Conservation (phyloP, 2,113 vertebrate species). For the Pachycephala philippinensis region DNA sequence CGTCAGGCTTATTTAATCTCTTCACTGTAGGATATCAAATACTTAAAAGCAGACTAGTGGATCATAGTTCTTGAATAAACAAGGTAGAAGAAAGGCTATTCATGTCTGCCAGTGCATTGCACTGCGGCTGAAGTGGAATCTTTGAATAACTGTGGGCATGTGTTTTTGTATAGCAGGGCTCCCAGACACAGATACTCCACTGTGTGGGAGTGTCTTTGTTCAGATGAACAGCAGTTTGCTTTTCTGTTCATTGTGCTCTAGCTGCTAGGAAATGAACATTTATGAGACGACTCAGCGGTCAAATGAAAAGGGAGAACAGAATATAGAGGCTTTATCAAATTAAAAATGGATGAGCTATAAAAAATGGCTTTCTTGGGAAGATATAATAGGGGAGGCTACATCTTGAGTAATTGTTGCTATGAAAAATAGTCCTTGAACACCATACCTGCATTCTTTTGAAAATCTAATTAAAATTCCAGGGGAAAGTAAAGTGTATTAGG, state of each 20-base stretch:
- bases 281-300: neutral
- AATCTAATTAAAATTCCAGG: conserved; percentile 33
- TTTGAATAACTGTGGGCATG: conserved; percentile 11
- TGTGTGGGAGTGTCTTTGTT: conserved; percentile 40
- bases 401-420: conserved; percentile 24
- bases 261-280: conserved; percentile 23
- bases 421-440: neutral
- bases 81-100: conserved; percentile 38
- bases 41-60: neutral
- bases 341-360: conserved; percentile 54
- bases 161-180: conserved; percentile 7
- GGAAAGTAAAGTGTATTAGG: neutral
- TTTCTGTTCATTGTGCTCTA: conserved; percentile 15
- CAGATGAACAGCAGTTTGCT: neutral
- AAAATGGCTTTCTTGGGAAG: conserved; percentile 25
- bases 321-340: conserved; percentile 28
- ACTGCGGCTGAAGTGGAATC: neutral
- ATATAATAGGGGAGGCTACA: neutral
- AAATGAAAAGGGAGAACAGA: conserved; percentile 19
- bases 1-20: neutral
- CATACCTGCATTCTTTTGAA: neutral
- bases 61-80: conserved; percentile 34
- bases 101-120: neutral
- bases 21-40: conserved; percentile 16
- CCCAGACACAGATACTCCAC: neutral